Evolutionary conservation across 35 echinoderm and acorn worm genomes (phyloP), one percentile per base, ranked within the genome.

Genomic region (Diadema setosum): DNA sequence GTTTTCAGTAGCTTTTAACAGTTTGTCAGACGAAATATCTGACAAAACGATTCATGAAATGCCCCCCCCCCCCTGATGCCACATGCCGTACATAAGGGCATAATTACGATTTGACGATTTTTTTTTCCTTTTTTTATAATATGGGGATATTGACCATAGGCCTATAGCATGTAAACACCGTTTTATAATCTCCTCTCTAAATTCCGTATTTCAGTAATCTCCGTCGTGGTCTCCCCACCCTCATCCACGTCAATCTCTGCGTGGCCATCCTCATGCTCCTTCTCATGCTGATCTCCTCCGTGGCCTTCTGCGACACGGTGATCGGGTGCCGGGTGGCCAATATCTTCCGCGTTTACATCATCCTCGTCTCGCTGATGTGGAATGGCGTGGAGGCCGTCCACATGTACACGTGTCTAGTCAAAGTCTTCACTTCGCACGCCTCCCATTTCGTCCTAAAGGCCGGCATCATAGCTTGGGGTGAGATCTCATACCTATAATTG

Each of bases 281-380:
- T 31, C 49, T 89, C 24, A 58, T 91, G 2, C 92, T 98, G 16
- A 39, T 98, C 15, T 55, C 93, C 2, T 86, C 89, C 2, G 82
- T 91, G 34, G 36, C 86, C 45, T 91, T 92, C 46, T 91, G 85
- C 21, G 70, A 87, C 42, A 93, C 85, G 3, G 40, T 43, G 20
- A 86, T 70, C 16, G 96, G 96, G 21, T 98, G 96, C 50, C 88
- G 96, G 0, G 43, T 89, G 4, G 96, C 96, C 27, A 98, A 98
- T 59, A 92, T 91, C 46, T 70, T 98, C 7, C 78, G 96, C 2
- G 73, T 94, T 18, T 98, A 98, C 30, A 86, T 94, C 80, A 98
- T 98, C 41, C 42, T 98, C 16, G 96, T 98, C 2, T 94, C 96
- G 24, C 49, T 98, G 46, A 98, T 98, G 96, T 98, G 96, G 96